Percentiles rank a stretch among this genome's conserved stretches.
These are phyloP conservation scores for Metopolophium dirhodum DNA, from an alignment of 1,140 invertebrate genomes.

Conservation along the genomic window DNA sequence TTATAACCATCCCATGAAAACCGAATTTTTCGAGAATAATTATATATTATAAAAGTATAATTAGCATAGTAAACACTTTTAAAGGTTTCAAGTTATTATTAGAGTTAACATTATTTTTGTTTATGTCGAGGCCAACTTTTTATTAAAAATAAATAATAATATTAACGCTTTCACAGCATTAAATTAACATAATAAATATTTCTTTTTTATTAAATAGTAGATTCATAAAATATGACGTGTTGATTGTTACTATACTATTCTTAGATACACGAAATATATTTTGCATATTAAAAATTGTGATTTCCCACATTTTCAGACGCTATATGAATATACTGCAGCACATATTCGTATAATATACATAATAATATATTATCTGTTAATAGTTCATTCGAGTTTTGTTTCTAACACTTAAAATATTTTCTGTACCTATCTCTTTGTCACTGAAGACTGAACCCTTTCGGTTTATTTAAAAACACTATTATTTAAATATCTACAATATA, in stretches of 20 bases:
- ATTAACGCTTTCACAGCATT: neutral
- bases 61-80: conserved; percentile 4
- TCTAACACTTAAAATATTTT: neutral
- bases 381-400: neutral
- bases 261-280: too few relatives aligned
- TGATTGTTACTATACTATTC: too few relatives aligned
- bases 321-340: neutral
- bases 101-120: neutral
- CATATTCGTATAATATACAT: neutral
- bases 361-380: neutral
- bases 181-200: conserved; percentile 16
- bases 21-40: neutral
- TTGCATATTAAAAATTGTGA: neutral
- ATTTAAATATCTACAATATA: neutral
- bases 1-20: neutral
- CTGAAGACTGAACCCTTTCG: neutral
- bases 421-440: neutral
- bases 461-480: neutral
- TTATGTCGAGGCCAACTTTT: neutral
- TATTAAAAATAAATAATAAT: conserved; percentile 15
- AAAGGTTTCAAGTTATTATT: conserved; percentile 10
- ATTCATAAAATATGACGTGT: neutral
- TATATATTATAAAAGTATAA: neutral
- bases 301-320: neutral
- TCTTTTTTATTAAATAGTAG: neutral